Conservation (phyloP, 1,140 invertebrate species). For the Cotesia typhae region DNA sequence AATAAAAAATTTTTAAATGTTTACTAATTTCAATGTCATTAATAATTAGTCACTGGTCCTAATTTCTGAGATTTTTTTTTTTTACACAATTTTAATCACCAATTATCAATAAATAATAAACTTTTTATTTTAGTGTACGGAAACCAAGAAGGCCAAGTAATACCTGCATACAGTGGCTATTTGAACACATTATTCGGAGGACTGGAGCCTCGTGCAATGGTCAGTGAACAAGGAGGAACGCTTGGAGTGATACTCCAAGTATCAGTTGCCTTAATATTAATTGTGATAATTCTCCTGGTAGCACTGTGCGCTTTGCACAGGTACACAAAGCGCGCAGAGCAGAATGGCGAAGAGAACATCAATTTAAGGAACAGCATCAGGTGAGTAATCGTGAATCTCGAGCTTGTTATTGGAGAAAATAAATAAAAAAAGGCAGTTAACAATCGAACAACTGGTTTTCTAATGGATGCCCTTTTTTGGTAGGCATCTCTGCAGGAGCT, state of each 20-base stretch:
- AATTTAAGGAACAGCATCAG: slow-evolving; percentile 75
- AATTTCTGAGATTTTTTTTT: not conserved
- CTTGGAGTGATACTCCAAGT: slow-evolving; percentile 62
- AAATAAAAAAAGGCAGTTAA: slow-evolving; percentile 6
- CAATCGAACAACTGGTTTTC: slow-evolving; percentile 14
- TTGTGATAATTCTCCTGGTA: slow-evolving; percentile 73
- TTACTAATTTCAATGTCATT: no score
- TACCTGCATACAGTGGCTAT: slow-evolving; percentile 61
- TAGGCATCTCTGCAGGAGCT: slow-evolving; percentile 70
- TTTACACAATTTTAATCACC: not conserved
- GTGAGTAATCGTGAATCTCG: slow-evolving; percentile 56
- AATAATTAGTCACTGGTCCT: no score
- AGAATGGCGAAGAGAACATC: slow-evolving; percentile 80
- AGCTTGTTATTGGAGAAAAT: not conserved
- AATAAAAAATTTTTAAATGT: no score
- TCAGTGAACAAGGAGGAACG: slow-evolving; percentile 49
- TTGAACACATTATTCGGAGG: slow-evolving; percentile 58
- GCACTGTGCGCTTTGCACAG: slow-evolving; percentile 77
- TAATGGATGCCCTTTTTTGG: slow-evolving; percentile 48
- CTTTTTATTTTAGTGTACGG: slow-evolving; percentile 52
- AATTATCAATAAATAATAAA: not conserved
- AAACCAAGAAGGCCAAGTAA: slow-evolving; percentile 44
- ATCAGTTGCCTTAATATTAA: slow-evolving; percentile 71
- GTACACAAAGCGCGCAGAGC: slow-evolving; percentile 75
- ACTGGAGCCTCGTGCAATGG: slow-evolving; percentile 49